Conservation (phyloP, 2,888 invertebrate species). For the Chrysodeixis includens region DNA sequence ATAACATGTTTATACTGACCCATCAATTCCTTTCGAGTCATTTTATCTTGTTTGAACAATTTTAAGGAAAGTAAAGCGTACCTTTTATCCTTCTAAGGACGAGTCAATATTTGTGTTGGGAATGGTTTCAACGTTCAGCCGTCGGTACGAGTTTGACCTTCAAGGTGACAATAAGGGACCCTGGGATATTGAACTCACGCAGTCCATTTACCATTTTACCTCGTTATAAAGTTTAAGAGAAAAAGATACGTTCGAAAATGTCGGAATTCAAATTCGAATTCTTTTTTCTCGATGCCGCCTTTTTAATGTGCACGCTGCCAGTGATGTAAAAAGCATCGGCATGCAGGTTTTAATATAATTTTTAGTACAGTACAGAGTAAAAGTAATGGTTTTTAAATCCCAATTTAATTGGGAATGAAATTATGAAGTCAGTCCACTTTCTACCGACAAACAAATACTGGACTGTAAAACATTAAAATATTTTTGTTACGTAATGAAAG, state of each 20-base stretch:
- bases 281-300: background rate
- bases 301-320: background rate
- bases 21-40: slow-evolving; percentile 1
- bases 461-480: background rate
- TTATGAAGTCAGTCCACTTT: background rate
- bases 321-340: background rate
- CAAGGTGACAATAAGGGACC: slow-evolving; percentile 27
- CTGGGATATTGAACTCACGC: slow-evolving; percentile 13
- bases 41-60: slow-evolving; percentile 12
- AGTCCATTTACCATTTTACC: slow-evolving; percentile 23
- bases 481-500: background rate
- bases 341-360: background rate
- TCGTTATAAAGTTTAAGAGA: slow-evolving; percentile 21
- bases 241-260: background rate
- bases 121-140: slow-evolving; percentile 24
- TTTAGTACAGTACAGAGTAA: background rate
- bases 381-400: slow-evolving; percentile 1
- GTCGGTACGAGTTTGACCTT: slow-evolving; percentile 33
- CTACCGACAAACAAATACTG: slow-evolving; percentile 1
- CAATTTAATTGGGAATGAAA: background rate
- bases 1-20: background rate
- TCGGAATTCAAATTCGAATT: background rate
- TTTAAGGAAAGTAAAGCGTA: slow-evolving; percentile 19
- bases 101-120: slow-evolving; percentile 42
- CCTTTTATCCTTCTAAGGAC: slow-evolving; percentile 29